Base-by-base conservation (phyloP, 92 coral and sea anemone species). In the Parazoanthus swiftii region DNA sequence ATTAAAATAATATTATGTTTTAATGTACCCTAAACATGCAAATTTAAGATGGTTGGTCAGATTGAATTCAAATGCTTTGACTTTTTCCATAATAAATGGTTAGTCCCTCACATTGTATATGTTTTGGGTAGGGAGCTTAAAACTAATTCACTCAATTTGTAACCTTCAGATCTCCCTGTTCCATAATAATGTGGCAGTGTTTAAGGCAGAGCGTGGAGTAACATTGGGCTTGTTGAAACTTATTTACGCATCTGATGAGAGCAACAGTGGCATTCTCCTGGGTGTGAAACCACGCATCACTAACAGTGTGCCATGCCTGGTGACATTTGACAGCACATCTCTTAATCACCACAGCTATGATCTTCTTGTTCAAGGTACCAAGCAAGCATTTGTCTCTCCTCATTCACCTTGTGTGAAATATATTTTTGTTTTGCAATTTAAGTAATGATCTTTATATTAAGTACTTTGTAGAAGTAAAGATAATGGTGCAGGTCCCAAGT, bases 191-290 rank as follows among this genome's bases (percentile, higher is more conserved):
- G 77, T 35, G 11, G 77, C 89, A 18, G 72, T 93, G 59, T 89
- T 93, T 5, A 93, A 91, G 77, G 96, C 91, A 14, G 94, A 93
- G 82, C 76, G 93, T 77, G 96, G 96, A 25, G 89, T 93, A 15
- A 87, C 95, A n/a, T 87, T 93, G 44, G 95, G 95, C 25, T 89
- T 93, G 43, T 51, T 93, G 58, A 93, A 93, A 86, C 89, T 93
- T 66, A 91, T 93, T 59, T 93, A 93, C 80, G 89, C 95, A 1
- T 89, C 95, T 25, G 95, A 93, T 51, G 93, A 88, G 26, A 25
- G 54, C 48, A 91, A 91, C 74, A 59, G 74, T 20, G 95, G 95
- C 7, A 81, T 89, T 77, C 82, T 93, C 5, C 92, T 93, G 11
- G 95, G 93, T 1, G 95, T 93, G 11, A 91, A 91, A 63, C 91